phyloP scores from a whole-genome alignment of 2,888 invertebrate species.

The Stegophylla sp. region DNA sequence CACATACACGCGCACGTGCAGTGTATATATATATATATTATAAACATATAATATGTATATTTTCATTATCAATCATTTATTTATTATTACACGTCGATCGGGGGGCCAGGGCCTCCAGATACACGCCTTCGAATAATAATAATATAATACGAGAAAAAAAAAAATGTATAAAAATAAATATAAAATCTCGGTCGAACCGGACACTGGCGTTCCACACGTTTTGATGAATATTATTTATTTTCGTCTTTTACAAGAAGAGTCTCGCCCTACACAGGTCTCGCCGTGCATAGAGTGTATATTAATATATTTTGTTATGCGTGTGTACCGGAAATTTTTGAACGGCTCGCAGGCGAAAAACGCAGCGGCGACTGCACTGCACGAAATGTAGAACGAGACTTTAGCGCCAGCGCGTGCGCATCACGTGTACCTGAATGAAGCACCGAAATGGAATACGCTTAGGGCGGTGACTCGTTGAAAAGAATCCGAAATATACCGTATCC shows the following conservation, averaged over 20 bases:
- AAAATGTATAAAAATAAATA: background rate
- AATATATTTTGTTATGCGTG: background rate
- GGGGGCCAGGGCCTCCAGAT: slow-evolving; percentile 45
- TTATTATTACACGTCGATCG: slow-evolving; percentile 58
- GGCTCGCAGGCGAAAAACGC: background rate
- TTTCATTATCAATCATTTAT: slow-evolving; percentile 56
- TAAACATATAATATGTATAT: background rate
- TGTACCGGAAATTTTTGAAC: background rate
- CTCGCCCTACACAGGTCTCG: background rate
- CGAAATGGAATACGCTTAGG: too few species aligned
- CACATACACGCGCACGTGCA: background rate
- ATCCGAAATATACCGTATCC: too few species aligned
- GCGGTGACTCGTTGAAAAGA: too few species aligned
- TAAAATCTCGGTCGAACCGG: slow-evolving; percentile 30
- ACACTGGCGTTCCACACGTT: slow-evolving; percentile 42
- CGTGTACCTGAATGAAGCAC: too few species aligned
- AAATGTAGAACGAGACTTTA: background rate
- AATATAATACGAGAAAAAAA: too few species aligned
- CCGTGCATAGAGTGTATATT: too few species aligned
- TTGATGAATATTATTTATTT: slow-evolving; percentile 18
- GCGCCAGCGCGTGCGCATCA: too few species aligned
- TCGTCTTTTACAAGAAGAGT: background rate
- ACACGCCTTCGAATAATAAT: slow-evolving; percentile 46
- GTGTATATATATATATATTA: too few species aligned
- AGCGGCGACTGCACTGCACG: too few species aligned